These are phyloP conservation scores for Drosophila aldrichi DNA, from an alignment of 2,888 invertebrate species.

Conservation along the genomic window DNA sequence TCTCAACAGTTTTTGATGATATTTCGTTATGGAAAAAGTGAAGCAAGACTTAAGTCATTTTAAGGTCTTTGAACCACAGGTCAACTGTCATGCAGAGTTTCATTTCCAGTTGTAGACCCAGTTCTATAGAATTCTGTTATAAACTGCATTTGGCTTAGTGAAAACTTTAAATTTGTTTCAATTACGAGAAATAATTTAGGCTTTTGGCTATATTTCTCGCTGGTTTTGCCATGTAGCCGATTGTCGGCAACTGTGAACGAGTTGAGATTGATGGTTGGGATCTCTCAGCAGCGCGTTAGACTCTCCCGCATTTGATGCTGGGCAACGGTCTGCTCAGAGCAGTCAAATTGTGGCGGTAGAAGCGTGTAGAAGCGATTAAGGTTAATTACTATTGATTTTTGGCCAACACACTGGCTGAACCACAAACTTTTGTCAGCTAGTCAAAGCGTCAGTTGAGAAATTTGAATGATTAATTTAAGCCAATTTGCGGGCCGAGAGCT, in stretches of 20 bases:
- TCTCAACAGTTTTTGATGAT: too few species aligned
- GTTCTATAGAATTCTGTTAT: not conserved
- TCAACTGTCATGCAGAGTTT: not conserved
- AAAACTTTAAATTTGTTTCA: not conserved
- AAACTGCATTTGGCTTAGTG: not conserved
- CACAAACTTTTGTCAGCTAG: constrained; percentile 57
- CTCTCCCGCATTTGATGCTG: constrained; percentile 22
- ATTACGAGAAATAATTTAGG: not conserved
- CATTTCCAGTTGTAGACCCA: not conserved
- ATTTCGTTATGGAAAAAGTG: not conserved
- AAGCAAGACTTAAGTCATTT: not conserved
- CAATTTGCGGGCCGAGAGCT: constrained; percentile 53
- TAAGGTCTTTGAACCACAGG: not conserved
- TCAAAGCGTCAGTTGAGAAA: constrained; percentile 56
- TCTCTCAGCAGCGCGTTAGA: constrained; percentile 6
- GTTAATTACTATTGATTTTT: constrained; percentile 78
- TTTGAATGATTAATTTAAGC: constrained; percentile 73
- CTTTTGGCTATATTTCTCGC: not conserved
- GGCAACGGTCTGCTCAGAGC: constrained; percentile 30
- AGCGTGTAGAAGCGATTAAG: constrained; percentile 56
- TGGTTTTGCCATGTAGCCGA: not conserved
- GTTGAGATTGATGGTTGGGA: constrained; percentile 11
- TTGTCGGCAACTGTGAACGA: too few species aligned
- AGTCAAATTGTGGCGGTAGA: constrained; percentile 4
- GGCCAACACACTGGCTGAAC: constrained; percentile 38